Evolutionary conservation across 30 jellyfish, hydroid and myxozoan genomes (phyloP), one percentile per base, ranked within the genome.

Genomic region (Cassiopea andromeda): DNA sequence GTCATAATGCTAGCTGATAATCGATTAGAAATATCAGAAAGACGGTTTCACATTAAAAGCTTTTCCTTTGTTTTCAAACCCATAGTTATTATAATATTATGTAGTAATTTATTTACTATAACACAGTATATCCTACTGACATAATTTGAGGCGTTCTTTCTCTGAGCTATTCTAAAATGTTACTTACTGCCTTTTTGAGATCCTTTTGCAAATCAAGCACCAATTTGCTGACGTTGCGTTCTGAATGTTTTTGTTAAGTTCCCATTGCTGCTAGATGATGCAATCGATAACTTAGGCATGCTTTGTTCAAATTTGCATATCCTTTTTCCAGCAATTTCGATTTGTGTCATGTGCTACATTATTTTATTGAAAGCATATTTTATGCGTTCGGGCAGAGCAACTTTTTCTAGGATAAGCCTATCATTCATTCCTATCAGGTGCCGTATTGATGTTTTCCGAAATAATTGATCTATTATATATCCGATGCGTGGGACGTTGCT

Each of bases 401-500:
- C 12, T 78, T 78, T 14, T 43, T 7, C 50, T 8, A 7, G 15
- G 79, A 70, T 13, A 67, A 67, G 5, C 79, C 10, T 70, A 2
- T 70, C 54, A 64, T 70, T 38, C 79, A 27, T 14, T 70, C 18
- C 27, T 70, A 7, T 70, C 79, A 70, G 79, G 79, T 70, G 79
- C 79, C 16, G 1, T 70, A 70, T 70, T 70, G 57, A 70, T 4
- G 17, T 2, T 43, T 19, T 70, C 79, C 18, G 12, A 70, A 70
- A 10, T 70, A 16, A 6, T 70, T 17, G 6, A 64, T 64, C 43
- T 7, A 4, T 7, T 14, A 2, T 64, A 13, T 5, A 14, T 70
- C 27, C 79, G 48, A 7, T 70, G 79, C 79, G 79, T 70, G 79
- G 79, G 79, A 50, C 5, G 79, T 70, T 70, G 79, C 38, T 38